A percentile compares a stretch with the other conserved stretches of the same genome.
Conservation (phyloP, 2,797 vertebrate species). For the Pipistrellus nathusii region DNA sequence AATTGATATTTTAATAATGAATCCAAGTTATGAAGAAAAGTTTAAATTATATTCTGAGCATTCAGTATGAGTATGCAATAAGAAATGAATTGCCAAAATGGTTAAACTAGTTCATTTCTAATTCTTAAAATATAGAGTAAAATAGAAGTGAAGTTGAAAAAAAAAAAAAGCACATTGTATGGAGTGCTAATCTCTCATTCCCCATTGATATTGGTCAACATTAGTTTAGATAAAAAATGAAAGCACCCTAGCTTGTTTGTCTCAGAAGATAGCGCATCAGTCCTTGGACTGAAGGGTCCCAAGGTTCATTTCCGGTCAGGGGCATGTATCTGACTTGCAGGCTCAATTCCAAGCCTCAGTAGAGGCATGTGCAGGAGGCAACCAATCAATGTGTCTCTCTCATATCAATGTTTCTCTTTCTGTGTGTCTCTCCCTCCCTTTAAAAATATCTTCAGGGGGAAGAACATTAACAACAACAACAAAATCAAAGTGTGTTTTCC, state of each 20-base stretch:
- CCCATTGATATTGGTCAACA: neutral
- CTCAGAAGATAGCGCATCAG: too few species aligned
- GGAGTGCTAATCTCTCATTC: neutral
- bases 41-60: neutral
- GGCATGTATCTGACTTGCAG: too few species aligned
- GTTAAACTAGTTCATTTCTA: neutral
- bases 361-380: too few species aligned
- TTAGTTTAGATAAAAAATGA: neutral
- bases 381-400: too few species aligned
- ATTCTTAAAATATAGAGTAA: neutral
- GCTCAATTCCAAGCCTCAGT: too few species aligned
- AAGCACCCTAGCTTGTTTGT: neutral
- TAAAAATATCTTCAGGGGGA: too few species aligned
- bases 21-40: neutral
- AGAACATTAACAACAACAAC: too few species aligned
- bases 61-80: neutral
- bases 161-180: too few species aligned
- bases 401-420: too few species aligned
- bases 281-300: too few species aligned
- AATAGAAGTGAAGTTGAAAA: neutral
- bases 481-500: neutral
- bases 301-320: too few species aligned
- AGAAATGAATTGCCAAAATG: neutral
- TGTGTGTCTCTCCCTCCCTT: too few species aligned
- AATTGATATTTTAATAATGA: slow-evolving; percentile 7